Percentiles rank a stretch among this genome's conserved stretches.
These are phyloP conservation scores for Phodopus roborovskii DNA, from an alignment of 2,113 vertebrate genomes.

Conservation along the genomic window DNA sequence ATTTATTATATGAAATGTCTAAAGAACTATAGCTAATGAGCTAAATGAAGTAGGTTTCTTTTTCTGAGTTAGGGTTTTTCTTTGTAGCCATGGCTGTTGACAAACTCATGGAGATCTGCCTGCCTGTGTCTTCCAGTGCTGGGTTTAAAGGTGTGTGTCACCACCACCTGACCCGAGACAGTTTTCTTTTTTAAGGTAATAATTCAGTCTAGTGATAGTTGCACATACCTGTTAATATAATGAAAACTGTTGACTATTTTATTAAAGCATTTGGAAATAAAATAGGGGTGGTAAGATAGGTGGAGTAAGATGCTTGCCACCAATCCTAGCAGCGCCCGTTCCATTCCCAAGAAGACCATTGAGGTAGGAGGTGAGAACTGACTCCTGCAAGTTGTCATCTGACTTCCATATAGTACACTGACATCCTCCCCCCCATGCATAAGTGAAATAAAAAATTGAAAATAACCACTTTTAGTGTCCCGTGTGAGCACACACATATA, in stretches of 20 bases:
- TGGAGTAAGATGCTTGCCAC: background rate
- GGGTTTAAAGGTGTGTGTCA: background rate
- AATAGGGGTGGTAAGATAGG: background rate
- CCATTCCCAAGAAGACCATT: background rate
- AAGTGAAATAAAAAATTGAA: background rate
- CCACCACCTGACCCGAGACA: background rate
- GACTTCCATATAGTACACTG: background rate
- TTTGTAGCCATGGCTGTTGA: background rate
- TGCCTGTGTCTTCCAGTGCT: background rate
- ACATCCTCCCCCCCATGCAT: background rate
- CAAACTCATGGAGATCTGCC: background rate
- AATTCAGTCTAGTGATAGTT: background rate
- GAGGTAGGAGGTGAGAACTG: background rate
- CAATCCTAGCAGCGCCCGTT: background rate
- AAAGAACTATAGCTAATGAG: background rate
- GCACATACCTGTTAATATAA: background rate
- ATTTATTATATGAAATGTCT: constrained; percentile 25
- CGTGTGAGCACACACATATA: too few species aligned
- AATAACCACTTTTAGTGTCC: background rate
- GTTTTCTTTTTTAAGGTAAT: constrained; percentile 37
- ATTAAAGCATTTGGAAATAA: constrained; percentile 24
- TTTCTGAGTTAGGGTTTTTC: background rate
- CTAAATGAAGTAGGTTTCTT: background rate
- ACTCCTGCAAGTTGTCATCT: background rate
- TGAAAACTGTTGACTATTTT: constrained; percentile 8